Conservation (phyloP, 2,113 vertebrate species). For the Rhineura floridana region DNA sequence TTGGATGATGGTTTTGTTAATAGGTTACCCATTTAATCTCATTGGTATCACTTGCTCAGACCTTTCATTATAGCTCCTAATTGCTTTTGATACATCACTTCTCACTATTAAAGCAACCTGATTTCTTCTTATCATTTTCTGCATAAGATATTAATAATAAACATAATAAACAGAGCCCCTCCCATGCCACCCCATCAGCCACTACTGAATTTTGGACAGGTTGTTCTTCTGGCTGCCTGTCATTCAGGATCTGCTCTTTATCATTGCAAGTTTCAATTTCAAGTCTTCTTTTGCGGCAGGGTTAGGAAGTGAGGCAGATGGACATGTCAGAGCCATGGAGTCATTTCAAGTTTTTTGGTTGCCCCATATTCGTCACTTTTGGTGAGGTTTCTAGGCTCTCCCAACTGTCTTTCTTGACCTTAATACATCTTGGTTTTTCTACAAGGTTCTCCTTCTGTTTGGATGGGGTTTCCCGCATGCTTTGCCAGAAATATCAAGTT, state of each 20-base stretch:
- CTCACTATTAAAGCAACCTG: no score
- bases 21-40: no score
- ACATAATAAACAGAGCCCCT: no score
- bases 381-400: background rate
- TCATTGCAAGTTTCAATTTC: no score
- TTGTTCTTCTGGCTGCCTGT: no score
- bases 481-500: background rate
- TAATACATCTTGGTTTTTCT: background rate
- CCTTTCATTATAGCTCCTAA: no score
- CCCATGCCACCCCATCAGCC: no score
- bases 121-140: no score
- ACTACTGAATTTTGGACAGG: background rate
- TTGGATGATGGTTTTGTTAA: no score
- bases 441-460: background rate
- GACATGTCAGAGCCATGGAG: background rate
- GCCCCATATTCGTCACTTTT: background rate
- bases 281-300: background rate
- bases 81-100: no score
- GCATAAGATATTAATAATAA: no score
- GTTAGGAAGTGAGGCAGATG: background rate
- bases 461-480: background rate
- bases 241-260: background rate
- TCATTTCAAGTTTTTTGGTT: background rate
- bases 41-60: no score
- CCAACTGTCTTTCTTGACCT: background rate